These are phyloP conservation scores for Leptinotarsa defecta DNA, from an alignment of 1,140 invertebrate species.

Conservation along the genomic window DNA sequence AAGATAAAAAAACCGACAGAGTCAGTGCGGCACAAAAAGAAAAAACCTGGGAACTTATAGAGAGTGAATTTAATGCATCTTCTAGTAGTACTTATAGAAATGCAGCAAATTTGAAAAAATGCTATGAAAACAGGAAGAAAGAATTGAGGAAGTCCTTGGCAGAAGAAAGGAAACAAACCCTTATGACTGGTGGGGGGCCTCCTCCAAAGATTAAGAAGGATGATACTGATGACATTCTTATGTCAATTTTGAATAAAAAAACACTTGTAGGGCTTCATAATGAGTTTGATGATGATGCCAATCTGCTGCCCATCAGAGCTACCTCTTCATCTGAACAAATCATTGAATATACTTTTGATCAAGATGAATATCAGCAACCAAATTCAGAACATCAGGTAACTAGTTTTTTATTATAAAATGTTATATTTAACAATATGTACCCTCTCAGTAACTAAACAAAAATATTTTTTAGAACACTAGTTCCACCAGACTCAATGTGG, in stretches of 20 bases:
- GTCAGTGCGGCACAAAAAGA: background rate
- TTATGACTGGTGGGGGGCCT: slow-evolving; percentile 6
- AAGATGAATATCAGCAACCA: too few relatives aligned
- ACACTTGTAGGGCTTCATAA: background rate
- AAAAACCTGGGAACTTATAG: background rate
- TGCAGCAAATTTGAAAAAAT: slow-evolving; percentile 1
- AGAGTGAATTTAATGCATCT: background rate
- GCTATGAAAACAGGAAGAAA: slow-evolving; percentile 3
- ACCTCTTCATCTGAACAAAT: too few relatives aligned
- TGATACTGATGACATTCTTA: background rate
- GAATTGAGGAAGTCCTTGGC: slow-evolving; percentile 8
- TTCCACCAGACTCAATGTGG: too few relatives aligned
- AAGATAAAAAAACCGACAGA: slow-evolving; percentile 14
- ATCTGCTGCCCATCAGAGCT: background rate
- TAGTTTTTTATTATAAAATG: too few relatives aligned
- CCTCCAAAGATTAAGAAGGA: background rate
- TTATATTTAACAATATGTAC: too few relatives aligned
- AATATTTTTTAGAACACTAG: too few relatives aligned
- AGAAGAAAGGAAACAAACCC: background rate
- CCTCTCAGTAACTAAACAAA: too few relatives aligned
- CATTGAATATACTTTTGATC: too few relatives aligned
- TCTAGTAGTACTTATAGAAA: background rate
- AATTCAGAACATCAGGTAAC: too few relatives aligned
- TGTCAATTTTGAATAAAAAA: slow-evolving; percentile 12
- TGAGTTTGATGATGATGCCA: background rate